Base-by-base conservation (phyloP, 2,888 invertebrate species). In the Hermodice carunculata region DNA sequence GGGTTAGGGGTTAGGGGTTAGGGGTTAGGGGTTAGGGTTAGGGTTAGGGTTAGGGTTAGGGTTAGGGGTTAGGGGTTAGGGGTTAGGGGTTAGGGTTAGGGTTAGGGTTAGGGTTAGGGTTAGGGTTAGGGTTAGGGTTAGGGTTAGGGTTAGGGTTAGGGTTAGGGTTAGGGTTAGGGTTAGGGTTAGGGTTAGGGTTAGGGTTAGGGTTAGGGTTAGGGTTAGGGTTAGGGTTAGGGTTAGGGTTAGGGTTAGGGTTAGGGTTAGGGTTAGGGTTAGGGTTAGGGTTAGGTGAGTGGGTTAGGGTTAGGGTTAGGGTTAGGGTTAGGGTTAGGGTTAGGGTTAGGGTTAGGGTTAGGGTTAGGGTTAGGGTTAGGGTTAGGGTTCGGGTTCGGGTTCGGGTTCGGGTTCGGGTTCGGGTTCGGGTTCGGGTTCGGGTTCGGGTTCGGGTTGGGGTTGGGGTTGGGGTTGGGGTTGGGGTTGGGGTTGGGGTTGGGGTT, bases 161-260 rank as follows among this genome's bases (percentile, higher is more conserved):
- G 59, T 59, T 59, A 59, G 59, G 49, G 48, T 51, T 59, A 49
- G 59, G 49, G 59, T 59, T 59, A 59, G 49, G 48, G 28, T 59
- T 59, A 59, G 59, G 59, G 59, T 59, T 59, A 44, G 44, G 44
- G 44, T 44, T 44, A 44, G 44, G 61, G 54, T 67, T 67, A 67
- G 67, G 70, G 67, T 70, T 65, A 60, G 51, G 65, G 68, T 68
- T 65, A 65, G 61, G 64, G 57, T 60, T 60, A 64, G 63, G 64
- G 56, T 48, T 67, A 61, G 65, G 64, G 61, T 68, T 64, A 71
- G 71, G 64, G 57, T 61, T 64, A 59, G 61, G 67, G 65, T 70
- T 67, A 69, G 56, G 66, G 64, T 71, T 67, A 62, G 66, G 69
- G 69, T 69, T 71, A 61, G 61, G 69, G 66, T 63, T 65, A 67